Evolutionary conservation across 2,113 vertebrate genomes (phyloP).

Genomic region (rabbit (Oryctolagus cuniculus)): mOryCun1.1 NC_091433.1:65697501-65698000

Average conservation of each 20-base stretch:
- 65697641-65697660: slow-evolving; percentile 59
- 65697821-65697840: background rate
- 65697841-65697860: background rate
- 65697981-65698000: slow-evolving; percentile 39
- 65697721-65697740: slow-evolving; percentile 77
- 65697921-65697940: background rate
- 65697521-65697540: background rate
- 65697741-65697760: slow-evolving; percentile 68
- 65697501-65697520: slow-evolving; percentile 35
- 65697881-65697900: slow-evolving; percentile 20
- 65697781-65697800: slow-evolving; percentile 20
- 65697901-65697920: background rate
- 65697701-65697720: slow-evolving; percentile 66
- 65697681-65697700: slow-evolving; percentile 64
- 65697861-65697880: slow-evolving; percentile 16
- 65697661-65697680: slow-evolving; percentile 71
- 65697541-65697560: background rate
- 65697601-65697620: slow-evolving; percentile 14
- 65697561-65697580: slow-evolving; percentile 44
- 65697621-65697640: slow-evolving; percentile 13
- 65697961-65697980: background rate
- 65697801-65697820: slow-evolving; percentile 38
- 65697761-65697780: slow-evolving; percentile 72
- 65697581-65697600: background rate
- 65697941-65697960: background rate